Conservation (phyloP, 2,888 invertebrate genomes). For the Platycnemis pennipes region DNA sequence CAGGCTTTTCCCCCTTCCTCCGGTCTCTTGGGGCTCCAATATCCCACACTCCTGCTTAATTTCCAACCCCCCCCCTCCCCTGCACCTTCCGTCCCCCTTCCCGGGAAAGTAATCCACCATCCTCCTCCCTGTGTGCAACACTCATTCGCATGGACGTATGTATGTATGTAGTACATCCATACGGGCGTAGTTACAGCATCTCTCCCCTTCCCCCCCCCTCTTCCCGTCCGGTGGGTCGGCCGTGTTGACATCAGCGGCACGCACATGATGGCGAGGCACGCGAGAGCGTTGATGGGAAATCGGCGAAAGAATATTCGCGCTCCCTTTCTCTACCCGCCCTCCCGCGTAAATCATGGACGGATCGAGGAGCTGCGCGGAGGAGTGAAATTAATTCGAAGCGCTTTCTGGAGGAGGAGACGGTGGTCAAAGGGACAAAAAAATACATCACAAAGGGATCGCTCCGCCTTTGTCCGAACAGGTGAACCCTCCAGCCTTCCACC, state of each 20-base stretch:
- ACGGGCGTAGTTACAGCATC: neutral
- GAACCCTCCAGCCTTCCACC: neutral
- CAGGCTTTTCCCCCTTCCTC: neutral
- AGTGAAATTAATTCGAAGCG: slow-evolving; percentile 11
- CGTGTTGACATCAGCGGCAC: neutral
- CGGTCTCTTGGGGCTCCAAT: too few relatives aligned
- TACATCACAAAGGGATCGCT: neutral
- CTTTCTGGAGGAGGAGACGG: neutral
- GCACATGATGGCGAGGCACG: neutral
- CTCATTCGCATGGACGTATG: neutral
- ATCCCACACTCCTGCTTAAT: too few relatives aligned
- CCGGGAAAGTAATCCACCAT: neutral
- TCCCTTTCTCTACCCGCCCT: neutral
- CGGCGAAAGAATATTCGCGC: neutral
- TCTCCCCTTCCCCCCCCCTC: too few relatives aligned
- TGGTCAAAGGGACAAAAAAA: neutral
- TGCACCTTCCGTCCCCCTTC: too few relatives aligned
- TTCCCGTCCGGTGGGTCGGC: neutral
- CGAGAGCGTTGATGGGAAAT: neutral
- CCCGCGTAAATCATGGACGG: neutral
- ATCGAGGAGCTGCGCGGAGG: neutral
- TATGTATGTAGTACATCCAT: too few relatives aligned
- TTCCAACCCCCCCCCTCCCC: neutral
- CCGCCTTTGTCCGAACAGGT: slow-evolving; percentile 16
- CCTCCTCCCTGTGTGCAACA: neutral